Conservation (phyloP, 2,797 vertebrate species). For the Bradypus variegatus region DNA sequence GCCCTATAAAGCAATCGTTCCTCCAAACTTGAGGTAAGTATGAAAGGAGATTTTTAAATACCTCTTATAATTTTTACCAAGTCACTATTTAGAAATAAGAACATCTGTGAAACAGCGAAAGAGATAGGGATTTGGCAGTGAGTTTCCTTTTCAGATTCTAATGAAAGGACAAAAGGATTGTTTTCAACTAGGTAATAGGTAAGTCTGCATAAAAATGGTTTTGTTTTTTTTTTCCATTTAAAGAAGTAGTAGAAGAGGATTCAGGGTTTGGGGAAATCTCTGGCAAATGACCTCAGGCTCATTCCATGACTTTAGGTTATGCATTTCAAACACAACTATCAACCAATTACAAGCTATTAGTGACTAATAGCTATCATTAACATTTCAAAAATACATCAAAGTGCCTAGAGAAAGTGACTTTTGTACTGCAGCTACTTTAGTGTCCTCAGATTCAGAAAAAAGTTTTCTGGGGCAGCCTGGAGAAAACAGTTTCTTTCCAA, state of each 20-base stretch:
- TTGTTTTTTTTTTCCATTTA: neutral
- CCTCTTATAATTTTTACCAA: neutral
- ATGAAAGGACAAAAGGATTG: neutral
- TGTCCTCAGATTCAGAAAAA: neutral
- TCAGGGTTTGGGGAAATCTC: neutral
- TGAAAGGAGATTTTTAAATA: neutral
- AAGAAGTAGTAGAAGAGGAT: neutral
- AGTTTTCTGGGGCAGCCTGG: neutral
- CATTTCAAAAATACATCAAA: constrained; percentile 38
- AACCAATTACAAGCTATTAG: neutral
- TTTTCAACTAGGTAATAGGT: neutral
- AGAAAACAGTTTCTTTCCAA: neutral
- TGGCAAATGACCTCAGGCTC: neutral
- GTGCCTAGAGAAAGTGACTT: neutral
- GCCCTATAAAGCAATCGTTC: neutral
- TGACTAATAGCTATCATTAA: neutral
- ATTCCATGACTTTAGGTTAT: neutral
- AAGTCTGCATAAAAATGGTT: neutral
- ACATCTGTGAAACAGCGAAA: neutral
- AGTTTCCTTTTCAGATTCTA: neutral
- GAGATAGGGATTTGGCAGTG: neutral
- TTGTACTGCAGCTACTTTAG: neutral
- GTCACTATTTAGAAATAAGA: neutral
- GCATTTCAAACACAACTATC: neutral
- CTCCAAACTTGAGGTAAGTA: neutral